Base-by-base conservation (phyloP, 2,797 vertebrate genomes). In the Anabas testudineus region DNA sequence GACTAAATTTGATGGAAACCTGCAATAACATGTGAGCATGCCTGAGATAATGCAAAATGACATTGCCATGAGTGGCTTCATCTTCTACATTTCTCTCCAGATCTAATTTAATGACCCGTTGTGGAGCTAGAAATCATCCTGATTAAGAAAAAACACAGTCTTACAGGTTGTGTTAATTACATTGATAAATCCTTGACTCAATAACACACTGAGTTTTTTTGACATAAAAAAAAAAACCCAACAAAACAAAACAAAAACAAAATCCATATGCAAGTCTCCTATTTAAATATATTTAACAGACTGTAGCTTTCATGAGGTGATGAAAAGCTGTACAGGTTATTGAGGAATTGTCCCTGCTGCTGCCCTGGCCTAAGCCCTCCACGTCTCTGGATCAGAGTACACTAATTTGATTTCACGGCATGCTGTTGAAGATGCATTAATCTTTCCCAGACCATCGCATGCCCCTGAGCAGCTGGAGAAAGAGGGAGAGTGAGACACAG, bases 361-460 rank as follows among this genome's bases (percentile, higher is more conserved):
- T 47, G 87, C 74, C 76, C 72, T 55, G 87, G 89, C 83, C 83
- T 82, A 67, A 87, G 87, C 84, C 80, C 83, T 90, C 82, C 71
- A 63, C 66, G 73, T 87, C 82, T 89, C 76, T 80, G 89, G 90
- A 92, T 92, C 87, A 89, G 88, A 89, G 89, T 92, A 92, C 92
- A 93, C 91, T 94, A 91, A 95, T 95, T 94, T 93, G 91, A 94
- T 95, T 94, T 94, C 92, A 93, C 76, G 90, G 90, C 91, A 82
- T 88, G 91, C 87, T 59, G 85, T 90, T 91, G 90, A 91, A 93
- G 90, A 91, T 88, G 90, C 91, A 93, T 94, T 93, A 92, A 94
- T 95, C 93, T 94, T 92, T 92, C 88, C 87, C 86, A 90, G 91
- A 91, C 92, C 90, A 91, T 90, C 82, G 74, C 87, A 82, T 84